Conservation (phyloP, 1,140 invertebrate species). For the Papilio polyxenes region DNA sequence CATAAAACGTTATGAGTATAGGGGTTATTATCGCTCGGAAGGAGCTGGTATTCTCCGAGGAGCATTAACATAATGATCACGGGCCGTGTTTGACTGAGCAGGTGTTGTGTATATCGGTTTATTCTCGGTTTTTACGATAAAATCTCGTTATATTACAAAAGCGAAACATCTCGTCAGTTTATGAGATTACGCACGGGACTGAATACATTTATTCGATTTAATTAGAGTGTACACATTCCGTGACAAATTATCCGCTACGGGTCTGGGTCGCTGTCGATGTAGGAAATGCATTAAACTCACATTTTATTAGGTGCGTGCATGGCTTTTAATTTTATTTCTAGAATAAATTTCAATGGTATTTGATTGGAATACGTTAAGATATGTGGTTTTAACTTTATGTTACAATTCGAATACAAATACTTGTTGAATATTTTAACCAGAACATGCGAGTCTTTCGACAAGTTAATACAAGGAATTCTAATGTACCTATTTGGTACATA, state of each 20-base stretch:
- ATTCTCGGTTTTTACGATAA: constrained; percentile 78
- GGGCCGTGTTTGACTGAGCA: constrained; percentile 74
- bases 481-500: background rate
- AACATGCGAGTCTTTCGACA: background rate
- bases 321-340: constrained; percentile 23
- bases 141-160: constrained; percentile 74
- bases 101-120: constrained; percentile 77
- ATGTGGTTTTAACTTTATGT: background rate
- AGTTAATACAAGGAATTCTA: background rate
- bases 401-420: background rate
- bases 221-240: constrained; percentile 43
- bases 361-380: background rate
- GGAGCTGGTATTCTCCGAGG: constrained; percentile 56
- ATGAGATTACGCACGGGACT: constrained; percentile 59
- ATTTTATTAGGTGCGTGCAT: constrained; percentile 12
- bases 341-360: constrained; percentile 12
- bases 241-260: constrained; percentile 39
- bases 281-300: constrained; percentile 29
- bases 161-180: constrained; percentile 60
- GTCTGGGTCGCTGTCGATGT: constrained; percentile 8
- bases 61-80: constrained; percentile 77
- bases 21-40: constrained; percentile 61
- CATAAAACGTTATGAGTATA: constrained; percentile 52
- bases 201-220: constrained; percentile 47
- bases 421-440: background rate